Conservation (phyloP, 2,797 vertebrate genomes). For the Lycodopsis pacificus region DNA sequence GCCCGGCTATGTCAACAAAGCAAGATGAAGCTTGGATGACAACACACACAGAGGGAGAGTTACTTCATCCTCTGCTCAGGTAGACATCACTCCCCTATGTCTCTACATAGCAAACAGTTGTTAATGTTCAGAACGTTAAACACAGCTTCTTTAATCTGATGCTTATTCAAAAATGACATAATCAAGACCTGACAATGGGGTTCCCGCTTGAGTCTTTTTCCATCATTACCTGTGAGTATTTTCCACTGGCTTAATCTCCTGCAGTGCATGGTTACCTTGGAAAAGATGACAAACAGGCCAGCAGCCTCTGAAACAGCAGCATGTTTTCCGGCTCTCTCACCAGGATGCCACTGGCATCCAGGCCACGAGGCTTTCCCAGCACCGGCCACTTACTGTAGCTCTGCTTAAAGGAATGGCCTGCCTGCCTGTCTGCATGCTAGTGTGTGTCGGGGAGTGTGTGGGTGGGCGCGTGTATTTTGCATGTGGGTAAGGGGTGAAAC, state of each 20-base stretch:
- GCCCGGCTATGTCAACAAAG: too few relatives aligned
- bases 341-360: constrained; percentile 70
- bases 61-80: not conserved
- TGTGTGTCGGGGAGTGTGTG: constrained; percentile 39
- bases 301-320: constrained; percentile 73
- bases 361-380: constrained; percentile 75
- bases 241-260: constrained; percentile 80
- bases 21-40: not conserved
- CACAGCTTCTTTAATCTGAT: not conserved
- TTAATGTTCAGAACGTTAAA: too few relatives aligned
- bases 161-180: constrained; percentile 56
- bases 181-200: constrained; percentile 53
- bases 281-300: constrained; percentile 82
- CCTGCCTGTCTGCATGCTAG: constrained; percentile 38
- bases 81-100: not conserved
- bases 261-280: constrained; percentile 78
- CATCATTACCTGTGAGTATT: constrained; percentile 79
- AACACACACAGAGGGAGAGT: not conserved
- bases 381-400: constrained; percentile 47
- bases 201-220: constrained; percentile 79
- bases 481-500: constrained; percentile 16
- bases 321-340: constrained; percentile 74
- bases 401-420: constrained; percentile 39
- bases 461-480: constrained; percentile 46
- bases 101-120: too few relatives aligned